Conservation (phyloP, 2,113 vertebrate species). For the Sylvilagus bachmani region DNA sequence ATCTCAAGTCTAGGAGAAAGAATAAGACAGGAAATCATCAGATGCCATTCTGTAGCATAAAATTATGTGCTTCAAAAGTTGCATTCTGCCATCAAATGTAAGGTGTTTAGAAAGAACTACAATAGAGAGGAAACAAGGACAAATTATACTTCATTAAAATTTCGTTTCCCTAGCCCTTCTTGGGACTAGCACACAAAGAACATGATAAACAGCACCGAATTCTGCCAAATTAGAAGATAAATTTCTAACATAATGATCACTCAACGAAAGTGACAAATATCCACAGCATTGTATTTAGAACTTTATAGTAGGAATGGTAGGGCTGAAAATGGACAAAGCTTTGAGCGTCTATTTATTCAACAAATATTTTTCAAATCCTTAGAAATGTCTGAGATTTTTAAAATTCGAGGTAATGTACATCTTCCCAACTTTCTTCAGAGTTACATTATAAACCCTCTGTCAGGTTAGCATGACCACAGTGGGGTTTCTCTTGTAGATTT, state of each 20-base stretch:
- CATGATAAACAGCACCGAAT: background rate
- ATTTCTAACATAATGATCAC: background rate
- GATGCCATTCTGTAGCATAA: background rate
- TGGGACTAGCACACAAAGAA: background rate
- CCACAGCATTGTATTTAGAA: background rate
- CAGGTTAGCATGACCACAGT: background rate
- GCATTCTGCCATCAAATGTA: background rate
- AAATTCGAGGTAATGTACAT: background rate
- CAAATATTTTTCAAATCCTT: background rate
- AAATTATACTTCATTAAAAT: slow-evolving; percentile 31
- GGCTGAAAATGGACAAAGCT: background rate
- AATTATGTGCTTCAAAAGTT: slow-evolving; percentile 8
- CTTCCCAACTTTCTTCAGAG: background rate
- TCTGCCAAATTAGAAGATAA: background rate
- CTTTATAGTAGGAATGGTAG: background rate
- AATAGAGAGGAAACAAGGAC: slow-evolving; percentile 2
- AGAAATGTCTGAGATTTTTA: background rate
- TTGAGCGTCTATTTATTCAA: background rate
- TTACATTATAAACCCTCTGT: background rate
- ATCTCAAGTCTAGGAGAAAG: background rate
- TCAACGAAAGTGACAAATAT: background rate
- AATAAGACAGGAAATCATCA: slow-evolving; percentile 10
- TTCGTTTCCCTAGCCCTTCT: background rate
- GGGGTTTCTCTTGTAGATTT: background rate
- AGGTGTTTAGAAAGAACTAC: slow-evolving; percentile 2